Evolutionary conservation across 23 tunicate species (phyloP), one percentile per base, ranked within the genome.

Genomic region (Diplosoma virens): DNA sequence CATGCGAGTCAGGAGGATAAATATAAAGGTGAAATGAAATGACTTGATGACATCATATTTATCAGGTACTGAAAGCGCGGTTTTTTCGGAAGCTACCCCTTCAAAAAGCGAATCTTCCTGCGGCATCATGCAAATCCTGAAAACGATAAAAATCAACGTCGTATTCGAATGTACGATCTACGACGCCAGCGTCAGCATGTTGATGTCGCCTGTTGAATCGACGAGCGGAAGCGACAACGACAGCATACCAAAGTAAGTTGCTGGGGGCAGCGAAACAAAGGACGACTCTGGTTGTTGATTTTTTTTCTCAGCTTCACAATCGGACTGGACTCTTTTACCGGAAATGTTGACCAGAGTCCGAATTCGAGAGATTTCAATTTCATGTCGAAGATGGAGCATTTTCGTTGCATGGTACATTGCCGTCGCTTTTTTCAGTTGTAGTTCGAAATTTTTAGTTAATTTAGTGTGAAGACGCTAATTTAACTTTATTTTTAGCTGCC

Each of bases 131-230:
- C 29, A 68, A 31, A 6, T 67, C 32, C 30, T 86, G 2, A 53
- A 70, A 30, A 71, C 45, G 4, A 50, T 77, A 22, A 90, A 84
- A 11, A 81, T 92, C 32, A 81, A 85, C 66, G 56, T 84, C 6
- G 84, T 85, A 45, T 81, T 89, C 30, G 97, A 92, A 71, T 85
- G 80, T 59, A 92, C 92, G 0, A 65, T 92, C 26, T 92, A 85
- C 56, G 97, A 92, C 35, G 97, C 97, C 20, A 81, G 81, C 31
- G 55, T 92, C 60, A 80, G 70, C 54, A 81, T 48, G 7, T 53
- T 78, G 26, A 78, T 86, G 84, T 71, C 75, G 1, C 59, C 77
- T 23, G 74, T 50, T 46, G 61, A 59, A 0, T 35, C 35, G 6
- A 27, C 35, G 35, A 29, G 34, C 4, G 53, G 2, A 16, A 6